phyloP scores from a whole-genome alignment of 1,140 invertebrate genomes.

The Tyrophagus putrescentiae region DNA sequence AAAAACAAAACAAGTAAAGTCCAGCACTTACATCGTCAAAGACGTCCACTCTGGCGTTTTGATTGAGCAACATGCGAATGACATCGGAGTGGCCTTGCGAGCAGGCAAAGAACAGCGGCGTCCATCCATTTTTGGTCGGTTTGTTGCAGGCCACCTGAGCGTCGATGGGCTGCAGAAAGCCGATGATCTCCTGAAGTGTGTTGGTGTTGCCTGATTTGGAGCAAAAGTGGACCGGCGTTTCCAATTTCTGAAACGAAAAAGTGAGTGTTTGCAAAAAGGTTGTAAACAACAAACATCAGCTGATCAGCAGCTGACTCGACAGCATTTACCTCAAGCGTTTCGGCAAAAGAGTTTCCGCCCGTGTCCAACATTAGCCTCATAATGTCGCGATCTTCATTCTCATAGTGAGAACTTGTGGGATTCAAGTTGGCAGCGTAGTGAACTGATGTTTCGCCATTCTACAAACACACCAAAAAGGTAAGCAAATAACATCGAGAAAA shows the following conservation, averaged over 20 bases:
- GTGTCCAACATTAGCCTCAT: slow-evolving; percentile 70
- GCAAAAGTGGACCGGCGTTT: slow-evolving; percentile 89
- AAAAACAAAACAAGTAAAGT: slow-evolving; percentile 13
- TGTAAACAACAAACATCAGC: background rate
- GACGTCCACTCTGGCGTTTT: slow-evolving; percentile 89
- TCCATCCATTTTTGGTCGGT: slow-evolving; percentile 79
- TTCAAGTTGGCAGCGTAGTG: slow-evolving; percentile 51
- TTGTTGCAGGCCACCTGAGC: slow-evolving; percentile 83
- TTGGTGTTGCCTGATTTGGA: slow-evolving; percentile 88
- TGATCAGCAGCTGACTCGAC: background rate
- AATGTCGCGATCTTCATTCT: slow-evolving; percentile 74
- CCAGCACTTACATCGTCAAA: slow-evolving; percentile 65
- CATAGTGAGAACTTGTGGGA: slow-evolving; percentile 37
- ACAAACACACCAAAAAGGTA: slow-evolving; percentile 23
- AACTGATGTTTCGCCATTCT: slow-evolving; percentile 80
- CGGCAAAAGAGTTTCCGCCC: slow-evolving; percentile 68
- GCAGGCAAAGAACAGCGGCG: slow-evolving; percentile 77
- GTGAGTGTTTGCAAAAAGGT: slow-evolving; percentile 19
- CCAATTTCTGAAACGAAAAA: slow-evolving; percentile 46
- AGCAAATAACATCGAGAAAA: background rate
- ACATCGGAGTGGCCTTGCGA: slow-evolving; percentile 44
- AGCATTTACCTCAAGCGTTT: slow-evolving; percentile 39
- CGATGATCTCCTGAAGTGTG: slow-evolving; percentile 78
- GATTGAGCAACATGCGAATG: slow-evolving; percentile 41
- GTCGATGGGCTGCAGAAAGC: slow-evolving; percentile 65